Base-by-base conservation (phyloP, 2,797 vertebrate genomes). In the Sebastes vulpes region DNA sequence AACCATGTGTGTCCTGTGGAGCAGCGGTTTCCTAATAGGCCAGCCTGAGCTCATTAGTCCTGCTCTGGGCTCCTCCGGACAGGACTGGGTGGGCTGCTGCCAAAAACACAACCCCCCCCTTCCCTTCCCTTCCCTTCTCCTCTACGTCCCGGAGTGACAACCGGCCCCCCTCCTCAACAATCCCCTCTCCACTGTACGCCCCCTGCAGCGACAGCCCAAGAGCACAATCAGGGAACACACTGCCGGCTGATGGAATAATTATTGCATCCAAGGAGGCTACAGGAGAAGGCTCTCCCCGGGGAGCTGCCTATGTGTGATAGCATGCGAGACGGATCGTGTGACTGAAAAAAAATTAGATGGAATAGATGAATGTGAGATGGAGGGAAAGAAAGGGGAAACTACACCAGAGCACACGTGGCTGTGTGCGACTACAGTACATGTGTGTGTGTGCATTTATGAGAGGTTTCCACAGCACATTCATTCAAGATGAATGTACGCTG, bases 191-290 rank as follows among this genome's bases (percentile, higher is more conserved):
- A 85, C 87, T 92, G 95, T 93, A 89, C 79, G 88, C 94, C 96
- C 96, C 96, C 95, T 93, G 94, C 95, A 95, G 93, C 83, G 92
- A 94, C 95, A 95, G 95, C 96, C 94, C 94, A 96, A 96, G 95
- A 97, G 96, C 92, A 93, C 96, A 97, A 95, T 97, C 96, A 97
- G 95, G 88, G 92, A 96, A 96, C 96, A 97, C 94, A 95, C 93
- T 92, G 95, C 95, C 92, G 91, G 91, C 94, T 97, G 96, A 97
- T 96, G 94, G 96, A 98, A 97, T 97, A 97, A 98, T 98, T 97
- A 97, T 96, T 97, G 94, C 94, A 95, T 96, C 96, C 96, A 95
- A 91, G 94, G 87, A 94, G 94, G 90, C 94, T 94, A 92, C 94
- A 95, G 93, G 94, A 96, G 94, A 91, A 94, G 91, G 84, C 72